Base-by-base conservation (phyloP, 2,797 vertebrate species). In the Petrocephalus sullivani region DNA sequence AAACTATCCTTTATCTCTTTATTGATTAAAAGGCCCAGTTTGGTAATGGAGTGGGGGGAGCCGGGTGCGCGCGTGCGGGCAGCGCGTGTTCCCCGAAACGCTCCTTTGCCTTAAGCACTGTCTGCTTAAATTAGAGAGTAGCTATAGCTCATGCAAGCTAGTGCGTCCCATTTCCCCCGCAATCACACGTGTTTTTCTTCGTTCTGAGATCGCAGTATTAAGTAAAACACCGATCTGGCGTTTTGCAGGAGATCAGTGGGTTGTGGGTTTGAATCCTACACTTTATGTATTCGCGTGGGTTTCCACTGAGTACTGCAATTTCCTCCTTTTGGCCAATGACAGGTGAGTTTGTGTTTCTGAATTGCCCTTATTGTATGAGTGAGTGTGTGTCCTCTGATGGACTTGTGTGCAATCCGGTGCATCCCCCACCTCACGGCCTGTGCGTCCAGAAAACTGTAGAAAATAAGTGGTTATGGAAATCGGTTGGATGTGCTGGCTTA, bases 1-100 rank as follows among this genome's bases (percentile, higher is more conserved):
- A 95, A 96, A 96, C 96, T 96, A 96, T 96, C 91, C 95, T 96
- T 95, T 94, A 96, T 96, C 95, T 95, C 93, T 95, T 95, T 95
- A 96, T 96, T 96, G 95, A 96, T 96, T 96, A 95, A 96, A 96
- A 96, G 95, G 92, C 92, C 88, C 89, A 92, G 93, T 94, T 96
- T 95, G 93, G 90, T 96, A 95, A 95, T 94, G 94, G 93, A 96
- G 93, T 91, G 94, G 49, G 56, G 49, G 46, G 87, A 85, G 91
- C 28, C 2, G 83, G 58, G 83, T 2, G 19, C 51, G 14, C 37
- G 28, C 21, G 4, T 16, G 16, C 37, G n/a, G 37, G 58, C n/a
- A 10, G 58, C 16, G 41, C 46, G 19, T 54, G 85, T 89, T 88
- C 37, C 71, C 14, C 14, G 7, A 81, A 81, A 49, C 41, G 75